Base-by-base conservation (phyloP, 2,888 invertebrate genomes). In the Megaustenia siamemsis region DNA sequence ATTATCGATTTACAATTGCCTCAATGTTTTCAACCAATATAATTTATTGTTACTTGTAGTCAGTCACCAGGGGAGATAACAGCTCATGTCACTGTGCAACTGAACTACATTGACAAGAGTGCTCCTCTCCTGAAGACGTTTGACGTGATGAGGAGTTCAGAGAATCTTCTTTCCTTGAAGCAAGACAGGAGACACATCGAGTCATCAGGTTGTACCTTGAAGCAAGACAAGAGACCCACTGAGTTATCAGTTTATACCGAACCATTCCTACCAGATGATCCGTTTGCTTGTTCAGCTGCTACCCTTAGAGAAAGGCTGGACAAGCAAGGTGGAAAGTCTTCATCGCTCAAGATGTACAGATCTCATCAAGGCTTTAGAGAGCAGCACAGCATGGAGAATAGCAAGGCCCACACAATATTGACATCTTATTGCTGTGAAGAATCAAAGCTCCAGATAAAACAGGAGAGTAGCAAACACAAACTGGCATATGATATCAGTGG, bases 251-350 rank as follows among this genome's bases (percentile, higher is more conserved):
- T n/a, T n/a, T n/a, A n/a, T n/a, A n/a, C n/a, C n/a, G n/a, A n/a
- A n/a, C n/a, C n/a, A n/a, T n/a, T n/a, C n/a, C n/a, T n/a, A n/a
- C n/a, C n/a, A n/a, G 86, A 85, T 1, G 84, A 73, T 66, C 35
- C 63, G 21, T 76, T 76, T n/a, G 53, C 69, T 68, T 40, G 75
- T 15, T 76, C 80, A 21, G 85, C 73, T 66, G 69, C 76, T 12
- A 32, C 76, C 2, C 45, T 66, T 28, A 53, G 68, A 21, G 75
- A 79, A n/a, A 80, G 81, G 21, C 49, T 84, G 45, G 60, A 80
- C 8, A 60, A 66, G 15, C 45, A 69, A 15, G 83, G 83, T 2
- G 83, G 83, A 24, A 83, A 83, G 63, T 83, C 82, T 15, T 77
- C 85, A 49, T 76, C 85, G 10, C 63, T 77, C 1, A 75, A 84